A percentile compares a stretch with the other conserved stretches of the same genome.
Conservation (phyloP, 2,888 invertebrate species). For the Liodrosophila aerea region DNA sequence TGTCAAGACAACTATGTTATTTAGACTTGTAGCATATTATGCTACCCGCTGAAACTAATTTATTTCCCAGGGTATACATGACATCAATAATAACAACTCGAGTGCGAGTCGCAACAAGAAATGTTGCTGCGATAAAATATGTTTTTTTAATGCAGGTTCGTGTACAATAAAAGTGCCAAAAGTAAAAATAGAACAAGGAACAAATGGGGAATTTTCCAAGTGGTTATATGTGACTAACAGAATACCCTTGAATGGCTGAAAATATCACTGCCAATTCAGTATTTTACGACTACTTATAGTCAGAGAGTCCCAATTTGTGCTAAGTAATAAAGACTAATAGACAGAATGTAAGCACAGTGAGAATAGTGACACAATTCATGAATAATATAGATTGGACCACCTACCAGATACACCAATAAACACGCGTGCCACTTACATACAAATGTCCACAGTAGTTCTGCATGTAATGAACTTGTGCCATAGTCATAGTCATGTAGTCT, state of each 20-base stretch:
- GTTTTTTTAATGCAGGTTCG: slow-evolving; percentile 66
- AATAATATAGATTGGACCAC: too few relatives aligned
- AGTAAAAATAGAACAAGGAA: slow-evolving; percentile 33
- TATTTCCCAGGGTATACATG: slow-evolving; percentile 11
- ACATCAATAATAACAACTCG: slow-evolving; percentile 19
- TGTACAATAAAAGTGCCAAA: slow-evolving; percentile 63
- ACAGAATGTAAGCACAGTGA: too few relatives aligned
- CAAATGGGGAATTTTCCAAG: not conserved
- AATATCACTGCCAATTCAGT: too few relatives aligned
- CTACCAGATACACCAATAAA: slow-evolving; percentile 8
- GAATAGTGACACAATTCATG: too few relatives aligned
- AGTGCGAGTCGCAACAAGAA: slow-evolving; percentile 20
- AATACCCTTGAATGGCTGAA: not conserved
- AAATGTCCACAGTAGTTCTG: slow-evolving; percentile 10
- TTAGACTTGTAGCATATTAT: too few relatives aligned
- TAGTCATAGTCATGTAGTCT: not conserved
- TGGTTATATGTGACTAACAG: not conserved
- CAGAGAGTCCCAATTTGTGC: too few relatives aligned
- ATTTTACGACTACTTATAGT: too few relatives aligned
- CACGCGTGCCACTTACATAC: slow-evolving; percentile 1
- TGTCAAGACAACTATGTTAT: too few relatives aligned
- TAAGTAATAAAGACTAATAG: too few relatives aligned
- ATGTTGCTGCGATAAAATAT: slow-evolving; percentile 59
- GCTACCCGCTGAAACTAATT: too few relatives aligned
- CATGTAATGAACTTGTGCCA: slow-evolving; percentile 15